Evolutionary conservation across 1,140 invertebrate species (phyloP).

Genomic region (Venturia canescens): DNA sequence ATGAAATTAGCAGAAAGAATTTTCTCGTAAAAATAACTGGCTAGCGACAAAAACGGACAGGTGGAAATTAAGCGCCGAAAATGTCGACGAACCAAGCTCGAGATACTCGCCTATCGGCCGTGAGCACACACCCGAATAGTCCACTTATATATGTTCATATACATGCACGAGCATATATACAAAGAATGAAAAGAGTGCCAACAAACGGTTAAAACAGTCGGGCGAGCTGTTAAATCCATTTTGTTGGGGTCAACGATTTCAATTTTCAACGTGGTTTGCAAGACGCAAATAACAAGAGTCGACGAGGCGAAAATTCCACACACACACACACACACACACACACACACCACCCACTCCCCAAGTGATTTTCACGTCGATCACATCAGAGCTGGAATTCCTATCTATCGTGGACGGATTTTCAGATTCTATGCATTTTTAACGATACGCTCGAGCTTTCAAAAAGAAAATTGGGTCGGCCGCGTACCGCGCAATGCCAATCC

Average conservation of each 20-base stretch:
- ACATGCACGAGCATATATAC: background rate
- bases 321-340: background rate
- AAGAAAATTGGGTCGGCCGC: constrained; percentile 8
- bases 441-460: constrained; percentile 14
- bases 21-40: constrained; percentile 23
- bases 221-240: constrained; percentile 16
- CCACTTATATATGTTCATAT: background rate
- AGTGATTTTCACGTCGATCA: constrained; percentile 34
- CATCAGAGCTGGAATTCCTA: constrained; percentile 16
- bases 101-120: background rate
- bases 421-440: constrained; percentile 35
- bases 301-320: constrained; percentile 5
- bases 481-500: background rate
- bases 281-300: constrained; percentile 33
- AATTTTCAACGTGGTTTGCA: constrained; percentile 27
- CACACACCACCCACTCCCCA: background rate
- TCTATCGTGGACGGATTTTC: constrained; percentile 24
- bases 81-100: background rate
- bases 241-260: constrained; percentile 26
- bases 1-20: constrained; percentile 49
- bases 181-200: constrained; percentile 1
- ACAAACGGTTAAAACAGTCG: constrained; percentile 16
- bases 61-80: background rate
- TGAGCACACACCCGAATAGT: background rate
- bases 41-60: constrained; percentile 9